Evolutionary conservation across 2,888 invertebrate species (phyloP).

Genomic region (Drosophila nr. perissopoda): DNA sequence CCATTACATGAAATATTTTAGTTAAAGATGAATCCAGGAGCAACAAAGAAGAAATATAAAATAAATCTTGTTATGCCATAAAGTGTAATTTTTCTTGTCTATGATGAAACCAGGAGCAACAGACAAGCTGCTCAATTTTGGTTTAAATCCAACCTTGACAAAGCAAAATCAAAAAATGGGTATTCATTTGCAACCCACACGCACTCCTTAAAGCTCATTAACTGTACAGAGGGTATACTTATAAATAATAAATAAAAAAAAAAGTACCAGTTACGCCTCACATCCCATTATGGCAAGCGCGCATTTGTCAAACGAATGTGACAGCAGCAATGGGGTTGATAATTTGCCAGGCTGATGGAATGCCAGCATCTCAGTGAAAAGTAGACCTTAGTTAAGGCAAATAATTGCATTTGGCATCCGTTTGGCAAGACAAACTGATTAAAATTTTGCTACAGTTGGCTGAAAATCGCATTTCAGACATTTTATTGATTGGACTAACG

Average conservation of each 20-base stretch:
- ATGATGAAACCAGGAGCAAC: background rate
- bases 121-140: background rate
- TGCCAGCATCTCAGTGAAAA: conserved; percentile 13
- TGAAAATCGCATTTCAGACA: background rate
- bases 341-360: conserved; percentile 42
- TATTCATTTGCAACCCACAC: background rate
- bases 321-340: conserved; percentile 49
- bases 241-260: background rate
- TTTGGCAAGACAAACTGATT: conserved; percentile 14
- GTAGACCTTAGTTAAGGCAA: conserved; percentile 33
- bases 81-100: background rate
- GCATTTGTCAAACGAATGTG: conserved; percentile 63
- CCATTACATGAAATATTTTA: background rate
- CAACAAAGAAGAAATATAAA: background rate
- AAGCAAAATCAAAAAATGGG: background rate
- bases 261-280: conserved; percentile 4
- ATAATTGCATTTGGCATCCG: conserved; percentile 44
- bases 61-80: background rate
- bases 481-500: conserved; percentile 19
- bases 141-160: background rate
- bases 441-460: background rate
- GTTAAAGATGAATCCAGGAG: background rate
- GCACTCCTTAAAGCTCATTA: background rate
- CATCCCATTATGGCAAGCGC: conserved; percentile 48
- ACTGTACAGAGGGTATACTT: conserved; percentile 6